Conservation (phyloP, 1,140 invertebrate species). For the Eubasilissa regina region DNA sequence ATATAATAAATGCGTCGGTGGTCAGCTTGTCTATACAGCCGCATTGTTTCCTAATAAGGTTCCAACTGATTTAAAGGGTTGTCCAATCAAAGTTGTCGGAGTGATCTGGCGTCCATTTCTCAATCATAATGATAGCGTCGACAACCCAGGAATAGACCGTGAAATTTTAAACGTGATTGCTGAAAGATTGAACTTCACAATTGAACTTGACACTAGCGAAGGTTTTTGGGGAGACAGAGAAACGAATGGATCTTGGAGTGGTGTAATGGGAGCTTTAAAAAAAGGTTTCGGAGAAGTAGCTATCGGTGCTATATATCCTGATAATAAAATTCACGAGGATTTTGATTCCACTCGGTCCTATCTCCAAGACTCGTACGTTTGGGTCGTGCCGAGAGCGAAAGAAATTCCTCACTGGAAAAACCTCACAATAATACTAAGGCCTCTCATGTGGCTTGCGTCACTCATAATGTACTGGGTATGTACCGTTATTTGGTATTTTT, state of each 20-base stretch:
- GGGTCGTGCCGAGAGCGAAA: slow-evolving; percentile 56
- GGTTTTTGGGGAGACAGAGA: slow-evolving; percentile 49
- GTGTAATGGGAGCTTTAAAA: slow-evolving; percentile 54
- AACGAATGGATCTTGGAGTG: slow-evolving; percentile 51
- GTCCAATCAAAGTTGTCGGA: slow-evolving; percentile 53
- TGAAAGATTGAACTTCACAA: slow-evolving; percentile 56
- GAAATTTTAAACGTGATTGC: slow-evolving; percentile 53
- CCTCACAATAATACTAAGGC: slow-evolving; percentile 46
- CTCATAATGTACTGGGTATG: slow-evolving; percentile 42
- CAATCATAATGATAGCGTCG: slow-evolving; percentile 49
- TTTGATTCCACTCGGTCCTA: slow-evolving; percentile 58
- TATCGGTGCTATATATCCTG: slow-evolving; percentile 59
- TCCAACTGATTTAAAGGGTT: slow-evolving; percentile 52
- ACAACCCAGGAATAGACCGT: slow-evolving; percentile 51
- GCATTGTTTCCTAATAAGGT: slow-evolving; percentile 56
- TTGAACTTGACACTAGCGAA: slow-evolving; percentile 40
- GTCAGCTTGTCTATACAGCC: slow-evolving; percentile 9
- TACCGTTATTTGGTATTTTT: slow-evolving; percentile 52
- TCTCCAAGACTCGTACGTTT: slow-evolving; percentile 56
- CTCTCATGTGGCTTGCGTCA: slow-evolving; percentile 51
- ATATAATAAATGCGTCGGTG: slow-evolving; percentile 46
- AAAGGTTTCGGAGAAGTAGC: slow-evolving; percentile 52
- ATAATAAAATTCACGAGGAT: slow-evolving; percentile 58
- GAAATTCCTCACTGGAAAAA: slow-evolving; percentile 56
- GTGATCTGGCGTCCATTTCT: slow-evolving; percentile 57